Percentiles rank a stretch among this genome's conserved stretches.
These are phyloP conservation scores for Heliconius himera DNA, from an alignment of 1,140 invertebrate species.

Conservation along the genomic window DNA sequence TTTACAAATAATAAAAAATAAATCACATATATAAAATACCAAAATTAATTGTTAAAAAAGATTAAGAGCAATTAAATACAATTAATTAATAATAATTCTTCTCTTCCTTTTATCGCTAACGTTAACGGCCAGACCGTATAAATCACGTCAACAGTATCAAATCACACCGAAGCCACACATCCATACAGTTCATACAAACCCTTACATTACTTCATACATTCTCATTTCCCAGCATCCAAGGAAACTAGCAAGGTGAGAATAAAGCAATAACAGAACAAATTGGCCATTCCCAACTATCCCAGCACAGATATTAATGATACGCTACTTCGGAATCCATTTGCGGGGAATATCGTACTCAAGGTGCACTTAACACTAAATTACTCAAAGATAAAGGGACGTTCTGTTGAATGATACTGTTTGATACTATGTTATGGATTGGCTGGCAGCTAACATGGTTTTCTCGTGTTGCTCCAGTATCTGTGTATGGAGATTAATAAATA, in stretches of 20 bases:
- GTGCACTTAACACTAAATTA: constrained; percentile 40
- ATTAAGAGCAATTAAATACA: no score
- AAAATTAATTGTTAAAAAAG: no score
- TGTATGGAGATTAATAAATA: no score
- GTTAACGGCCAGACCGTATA: background rate
- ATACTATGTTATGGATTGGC: constrained; percentile 54
- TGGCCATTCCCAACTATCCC: constrained; percentile 6
- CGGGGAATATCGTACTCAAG: constrained; percentile 38
- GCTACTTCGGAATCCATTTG: constrained; percentile 50
- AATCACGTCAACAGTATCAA: background rate
- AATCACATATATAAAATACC: no score
- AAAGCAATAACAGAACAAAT: constrained; percentile 67
- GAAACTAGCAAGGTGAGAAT: constrained; percentile 75
- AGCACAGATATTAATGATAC: constrained; percentile 80
- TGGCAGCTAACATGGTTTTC: constrained; percentile 2
- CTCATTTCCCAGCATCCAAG: constrained; percentile 37
- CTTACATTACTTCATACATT: background rate
- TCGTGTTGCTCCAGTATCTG: no score
- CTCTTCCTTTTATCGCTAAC: no score
- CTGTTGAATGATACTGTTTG: constrained; percentile 48
- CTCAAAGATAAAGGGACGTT: constrained; percentile 45
- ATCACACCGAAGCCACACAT: background rate
- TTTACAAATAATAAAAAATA: no score
- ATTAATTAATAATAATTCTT: no score
- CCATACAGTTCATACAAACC: background rate